Evolutionary conservation across 2,888 invertebrate species (phyloP), one percentile per base, ranked within the genome.

Genomic region (Melieria omissa): DNA sequence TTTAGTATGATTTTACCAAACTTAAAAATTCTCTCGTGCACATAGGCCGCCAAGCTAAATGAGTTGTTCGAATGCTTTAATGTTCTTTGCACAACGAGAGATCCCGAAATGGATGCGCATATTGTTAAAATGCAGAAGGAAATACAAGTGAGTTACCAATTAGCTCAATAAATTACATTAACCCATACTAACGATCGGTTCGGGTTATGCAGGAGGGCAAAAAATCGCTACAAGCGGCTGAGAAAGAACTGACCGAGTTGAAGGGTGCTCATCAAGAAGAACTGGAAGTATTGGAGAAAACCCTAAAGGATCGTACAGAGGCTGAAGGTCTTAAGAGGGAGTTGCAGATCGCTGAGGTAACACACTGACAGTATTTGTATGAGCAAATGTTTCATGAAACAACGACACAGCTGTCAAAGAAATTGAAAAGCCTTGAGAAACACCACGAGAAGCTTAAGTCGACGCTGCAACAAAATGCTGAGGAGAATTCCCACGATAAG

Each of bases 71-170:
- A 67, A 3, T 49, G 58, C 3, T 67, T 77, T n/a, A 74, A 78
- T 61, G 71, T 72, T 9, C 54, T 74, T 14, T 74, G 74, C 60
- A 57, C 71, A 8, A 14, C 61, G 4, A 68, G 58, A 3, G 70
- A 69, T 7, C 55, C 16, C 0, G 67, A 61, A 10, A 16, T 7
- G 9, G 68, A 76, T 61, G 16, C 52, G 7, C 65, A 74, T 65
- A 67, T 73, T 1, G 65, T 65, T 7, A 64, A 72, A 64, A 67
- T 77, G 52, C 74, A 76, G 46, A 73, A 73, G 1, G 63, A 57
- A 5, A 61, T 78, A 3, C 57, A 78, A 76, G 82, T 81, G 71
- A 58, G 5, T 58, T 1, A 12, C 46, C 42, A 7, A 10, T 46
- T 55, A 16, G n/a, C 29, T 46, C 29, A 10, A 29, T 47, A 8